phyloP scores from a whole-genome alignment of 2,113 vertebrate genomes.

The Tyto alba region DNA sequence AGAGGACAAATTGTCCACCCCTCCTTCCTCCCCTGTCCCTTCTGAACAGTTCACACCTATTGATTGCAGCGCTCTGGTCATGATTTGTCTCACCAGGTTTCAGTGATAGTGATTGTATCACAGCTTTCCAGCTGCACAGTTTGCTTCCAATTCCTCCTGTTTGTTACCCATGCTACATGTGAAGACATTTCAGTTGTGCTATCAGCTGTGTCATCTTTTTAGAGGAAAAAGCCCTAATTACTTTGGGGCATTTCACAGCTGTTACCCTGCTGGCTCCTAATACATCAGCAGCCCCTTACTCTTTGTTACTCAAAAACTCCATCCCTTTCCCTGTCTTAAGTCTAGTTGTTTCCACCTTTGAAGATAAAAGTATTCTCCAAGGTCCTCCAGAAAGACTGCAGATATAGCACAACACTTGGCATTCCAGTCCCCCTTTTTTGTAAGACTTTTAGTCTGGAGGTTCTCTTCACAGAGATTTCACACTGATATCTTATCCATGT shows the following conservation, averaged over 20 bases:
- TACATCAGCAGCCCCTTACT: not conserved
- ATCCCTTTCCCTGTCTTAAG: not conserved
- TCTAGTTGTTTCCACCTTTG: not conserved
- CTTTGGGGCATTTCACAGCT: not conserved
- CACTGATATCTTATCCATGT: not conserved
- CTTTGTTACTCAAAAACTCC: not conserved
- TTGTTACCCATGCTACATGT: not conserved
- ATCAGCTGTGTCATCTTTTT: not conserved
- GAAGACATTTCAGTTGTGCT: not conserved
- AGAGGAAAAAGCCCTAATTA: not conserved
- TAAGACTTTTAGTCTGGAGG: not conserved
- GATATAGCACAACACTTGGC: not conserved
- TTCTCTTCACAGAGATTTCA: not conserved
- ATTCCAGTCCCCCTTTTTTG: not conserved
- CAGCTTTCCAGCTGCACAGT: not conserved
- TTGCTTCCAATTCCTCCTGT: not conserved
- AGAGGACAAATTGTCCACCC: rapidly evolving
- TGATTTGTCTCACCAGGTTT: not conserved
- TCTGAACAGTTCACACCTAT: not conserved
- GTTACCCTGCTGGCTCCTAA: not conserved
- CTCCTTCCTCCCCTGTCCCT: not conserved
- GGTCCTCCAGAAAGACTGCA: not conserved
- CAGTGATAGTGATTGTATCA: not conserved
- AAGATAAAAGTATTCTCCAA: not conserved
- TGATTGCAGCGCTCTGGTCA: rapidly evolving